These are phyloP conservation scores for Macaca nemestrina DNA, from an alignment of 2,113 vertebrate genomes.

Conservation along the genomic window DNA sequence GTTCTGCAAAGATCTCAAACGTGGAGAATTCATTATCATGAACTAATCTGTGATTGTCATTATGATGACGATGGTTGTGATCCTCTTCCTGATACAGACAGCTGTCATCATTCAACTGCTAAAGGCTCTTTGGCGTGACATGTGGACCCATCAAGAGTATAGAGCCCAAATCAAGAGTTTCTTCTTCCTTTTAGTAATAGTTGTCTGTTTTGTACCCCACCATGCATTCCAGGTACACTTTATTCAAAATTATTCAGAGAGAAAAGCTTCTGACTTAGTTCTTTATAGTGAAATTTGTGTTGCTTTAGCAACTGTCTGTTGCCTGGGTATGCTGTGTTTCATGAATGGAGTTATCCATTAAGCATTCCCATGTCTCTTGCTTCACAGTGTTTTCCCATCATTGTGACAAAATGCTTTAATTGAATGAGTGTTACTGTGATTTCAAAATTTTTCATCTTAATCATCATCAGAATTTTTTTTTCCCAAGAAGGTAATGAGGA, in stretches of 20 bases:
- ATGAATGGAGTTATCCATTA: conserved; percentile 74
- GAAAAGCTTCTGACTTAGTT: conserved; percentile 61
- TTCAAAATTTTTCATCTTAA: background rate
- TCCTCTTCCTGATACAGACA: conserved; percentile 71
- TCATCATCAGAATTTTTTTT: conserved; percentile 1
- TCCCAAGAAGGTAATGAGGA: background rate
- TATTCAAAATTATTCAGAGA: conserved; percentile 68
- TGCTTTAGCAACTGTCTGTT: conserved; percentile 80
- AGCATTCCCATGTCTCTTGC: background rate
- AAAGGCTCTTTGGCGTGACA: conserved; percentile 72
- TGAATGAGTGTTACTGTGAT: background rate
- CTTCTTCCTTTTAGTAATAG: conserved; percentile 79
- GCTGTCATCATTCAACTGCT: conserved; percentile 60
- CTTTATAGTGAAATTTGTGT: conserved; percentile 79
- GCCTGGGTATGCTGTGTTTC: conserved; percentile 83
- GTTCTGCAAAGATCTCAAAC: conserved; percentile 76
- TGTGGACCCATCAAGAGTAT: conserved; percentile 76
- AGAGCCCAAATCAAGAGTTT: conserved; percentile 82
- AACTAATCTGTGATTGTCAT: conserved; percentile 66
- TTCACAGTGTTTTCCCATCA: background rate
- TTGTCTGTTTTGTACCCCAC: conserved; percentile 82
- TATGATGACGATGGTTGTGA: conserved; percentile 52
- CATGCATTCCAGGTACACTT: conserved; percentile 78
- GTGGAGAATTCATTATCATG: background rate
- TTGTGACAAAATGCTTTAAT: background rate